Evolutionary conservation across 2,888 invertebrate species (phyloP).

Genomic region (Drosophila paramelanica): DNA sequence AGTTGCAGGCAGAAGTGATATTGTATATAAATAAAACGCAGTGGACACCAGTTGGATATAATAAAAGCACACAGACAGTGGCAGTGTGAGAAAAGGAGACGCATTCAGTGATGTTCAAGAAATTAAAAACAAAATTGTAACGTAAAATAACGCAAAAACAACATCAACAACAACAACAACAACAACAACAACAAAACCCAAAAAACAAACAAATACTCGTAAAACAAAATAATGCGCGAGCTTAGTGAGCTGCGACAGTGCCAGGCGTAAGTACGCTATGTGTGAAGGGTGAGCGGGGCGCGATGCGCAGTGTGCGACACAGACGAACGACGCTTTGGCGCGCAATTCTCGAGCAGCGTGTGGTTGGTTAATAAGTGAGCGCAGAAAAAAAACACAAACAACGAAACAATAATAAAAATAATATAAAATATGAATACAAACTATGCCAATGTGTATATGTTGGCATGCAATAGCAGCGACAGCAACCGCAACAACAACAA

Average conservation of each 20-base stretch:
- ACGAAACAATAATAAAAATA: slow-evolving; percentile 14
- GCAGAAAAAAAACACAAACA: slow-evolving; percentile 5
- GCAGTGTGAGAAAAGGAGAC: background rate
- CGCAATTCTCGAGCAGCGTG: slow-evolving; percentile 14
- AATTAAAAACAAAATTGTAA: slow-evolving; percentile 57
- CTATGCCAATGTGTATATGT: slow-evolving; percentile 19
- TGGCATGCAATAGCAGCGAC: slow-evolving; percentile 17
- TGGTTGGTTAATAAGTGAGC: slow-evolving; percentile 16
- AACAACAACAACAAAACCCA: slow-evolving; percentile 28
- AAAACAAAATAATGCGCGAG: slow-evolving; percentile 55
- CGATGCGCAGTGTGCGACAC: background rate
- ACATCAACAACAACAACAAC: slow-evolving; percentile 4
- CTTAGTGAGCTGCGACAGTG: slow-evolving; percentile 35
- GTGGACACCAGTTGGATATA: background rate
- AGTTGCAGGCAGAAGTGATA: slow-evolving; percentile 31
- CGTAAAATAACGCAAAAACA: slow-evolving; percentile 27
- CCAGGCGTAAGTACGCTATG: slow-evolving; percentile 53
- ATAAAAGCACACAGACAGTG: background rate
- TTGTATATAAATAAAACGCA: slow-evolving; percentile 10
- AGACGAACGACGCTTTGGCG: slow-evolving; percentile 19
- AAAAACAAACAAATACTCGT: slow-evolving; percentile 26
- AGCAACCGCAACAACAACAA: slow-evolving; percentile 4
- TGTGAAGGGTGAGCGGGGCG: background rate
- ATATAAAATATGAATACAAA: slow-evolving; percentile 1
- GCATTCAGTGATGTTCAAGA: slow-evolving; percentile 44